These are phyloP conservation scores for Eucidaris tribuloides DNA, from an alignment of 35 echinoderm and acorn worm species.

Conservation along the genomic window DNA sequence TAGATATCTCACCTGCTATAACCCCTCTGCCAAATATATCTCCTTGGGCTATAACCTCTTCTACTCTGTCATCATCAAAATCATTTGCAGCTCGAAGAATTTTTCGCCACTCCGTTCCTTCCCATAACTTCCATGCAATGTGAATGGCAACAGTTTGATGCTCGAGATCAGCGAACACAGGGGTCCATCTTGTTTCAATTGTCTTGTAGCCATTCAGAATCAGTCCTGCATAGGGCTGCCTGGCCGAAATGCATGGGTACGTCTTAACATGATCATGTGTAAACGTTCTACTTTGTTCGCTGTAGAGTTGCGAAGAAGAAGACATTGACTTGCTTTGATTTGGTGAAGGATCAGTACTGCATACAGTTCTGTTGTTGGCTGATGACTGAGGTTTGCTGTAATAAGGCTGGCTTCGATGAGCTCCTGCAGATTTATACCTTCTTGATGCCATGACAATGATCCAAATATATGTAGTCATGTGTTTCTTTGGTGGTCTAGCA, in stretches of 20 bases:
- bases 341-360: too few relatives aligned
- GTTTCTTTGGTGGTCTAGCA: too few relatives aligned
- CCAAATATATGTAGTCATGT: too few relatives aligned
- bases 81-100: slow-evolving; percentile 11
- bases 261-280: not conserved
- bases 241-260: slow-evolving; percentile 47
- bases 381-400: too few relatives aligned
- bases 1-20: slow-evolving; percentile 18
- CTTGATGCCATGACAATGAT: too few relatives aligned
- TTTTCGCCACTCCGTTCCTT: slow-evolving; percentile 28
- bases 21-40: slow-evolving; percentile 27
- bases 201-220: slow-evolving; percentile 50
- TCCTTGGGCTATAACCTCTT: not conserved
- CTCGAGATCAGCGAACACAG: slow-evolving; percentile 17
- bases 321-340: too few relatives aligned
- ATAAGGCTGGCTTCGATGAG: too few relatives aligned
- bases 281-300: too few relatives aligned
- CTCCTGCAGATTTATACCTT: too few relatives aligned
- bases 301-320: too few relatives aligned
- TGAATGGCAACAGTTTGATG: slow-evolving; percentile 42
- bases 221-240: slow-evolving; percentile 51
- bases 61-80: not conserved
- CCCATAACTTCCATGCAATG: slow-evolving; percentile 37
- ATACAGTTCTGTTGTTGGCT: too few relatives aligned
- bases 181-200: slow-evolving; percentile 56